Percentiles rank a stretch among this genome's conserved stretches.
These are phyloP conservation scores for Microctenopoma lineatum DNA, from an alignment of 2,797 vertebrate genomes.

Conservation along the genomic window DNA sequence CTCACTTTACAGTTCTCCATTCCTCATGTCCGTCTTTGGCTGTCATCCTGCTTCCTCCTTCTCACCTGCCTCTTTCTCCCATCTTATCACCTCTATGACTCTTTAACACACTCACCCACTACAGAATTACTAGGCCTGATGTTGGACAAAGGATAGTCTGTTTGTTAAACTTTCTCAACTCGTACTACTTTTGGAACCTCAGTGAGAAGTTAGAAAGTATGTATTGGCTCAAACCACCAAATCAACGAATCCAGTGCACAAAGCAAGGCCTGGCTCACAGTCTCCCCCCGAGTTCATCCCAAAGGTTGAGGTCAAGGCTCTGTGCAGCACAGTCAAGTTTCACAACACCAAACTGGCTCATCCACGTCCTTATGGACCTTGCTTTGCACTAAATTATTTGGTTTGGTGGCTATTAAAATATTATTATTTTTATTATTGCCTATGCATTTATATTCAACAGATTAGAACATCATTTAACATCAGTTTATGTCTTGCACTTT, in stretches of 20 bases:
- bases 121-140: slow-evolving; percentile 4
- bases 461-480: no score
- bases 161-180: slow-evolving; percentile 25
- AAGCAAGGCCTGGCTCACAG: no score
- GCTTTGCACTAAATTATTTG: no score
- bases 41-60: neutral
- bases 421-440: no score
- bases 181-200: neutral
- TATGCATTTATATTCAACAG: no score
- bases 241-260: no score
- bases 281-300: no score
- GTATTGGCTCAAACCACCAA: neutral
- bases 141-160: slow-evolving; percentile 9
- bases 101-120: neutral
- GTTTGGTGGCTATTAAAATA: no score
- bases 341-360: no score
- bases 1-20: neutral
- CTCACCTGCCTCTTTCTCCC: neutral
- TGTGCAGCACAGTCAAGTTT: no score
- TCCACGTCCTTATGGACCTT: no score
- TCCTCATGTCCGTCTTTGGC: neutral
- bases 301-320: no score
- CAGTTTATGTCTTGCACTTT: neutral
- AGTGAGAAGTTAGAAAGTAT: neutral
- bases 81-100: neutral